Evolutionary conservation across 2,888 invertebrate species (phyloP).

Genomic region (Eupithecia centaureata): DNA sequence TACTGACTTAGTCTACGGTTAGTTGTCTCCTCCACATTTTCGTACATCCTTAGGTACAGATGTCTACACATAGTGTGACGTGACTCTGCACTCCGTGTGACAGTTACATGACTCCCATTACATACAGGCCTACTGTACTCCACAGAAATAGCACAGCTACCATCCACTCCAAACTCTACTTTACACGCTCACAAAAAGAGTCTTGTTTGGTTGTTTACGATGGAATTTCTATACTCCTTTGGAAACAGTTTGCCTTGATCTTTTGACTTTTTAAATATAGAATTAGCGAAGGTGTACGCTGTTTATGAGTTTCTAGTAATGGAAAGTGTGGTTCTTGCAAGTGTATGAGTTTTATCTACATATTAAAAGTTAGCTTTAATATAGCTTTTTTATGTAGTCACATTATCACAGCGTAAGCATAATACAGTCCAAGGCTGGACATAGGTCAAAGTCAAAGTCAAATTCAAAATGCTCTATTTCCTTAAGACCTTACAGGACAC

Average conservation of each 20-base stretch:
- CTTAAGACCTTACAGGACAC: too few relatives aligned
- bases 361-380: not conserved
- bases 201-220: not conserved
- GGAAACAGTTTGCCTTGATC: not conserved
- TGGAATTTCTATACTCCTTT: not conserved
- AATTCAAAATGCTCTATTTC: too few relatives aligned
- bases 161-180: not conserved
- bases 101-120: conserved; percentile 36
- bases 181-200: not conserved
- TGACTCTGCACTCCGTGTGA: conserved; percentile 31
- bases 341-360: not conserved
- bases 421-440: too few relatives aligned
- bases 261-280: not conserved
- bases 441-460: too few relatives aligned
- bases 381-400: too few relatives aligned
- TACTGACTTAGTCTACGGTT: too few relatives aligned
- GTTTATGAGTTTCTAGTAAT: not conserved
- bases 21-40: not conserved
- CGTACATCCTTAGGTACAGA: not conserved
- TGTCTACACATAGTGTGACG: conserved; percentile 10
- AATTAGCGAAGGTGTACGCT: not conserved
- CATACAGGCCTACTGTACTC: conserved; percentile 22
- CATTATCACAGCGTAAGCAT: too few relatives aligned
- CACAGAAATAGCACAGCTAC: not conserved
- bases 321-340: not conserved